These are phyloP conservation scores for Plumapathes pennacea DNA, from an alignment of 92 coral and sea anemone species.

Conservation along the genomic window DNA sequence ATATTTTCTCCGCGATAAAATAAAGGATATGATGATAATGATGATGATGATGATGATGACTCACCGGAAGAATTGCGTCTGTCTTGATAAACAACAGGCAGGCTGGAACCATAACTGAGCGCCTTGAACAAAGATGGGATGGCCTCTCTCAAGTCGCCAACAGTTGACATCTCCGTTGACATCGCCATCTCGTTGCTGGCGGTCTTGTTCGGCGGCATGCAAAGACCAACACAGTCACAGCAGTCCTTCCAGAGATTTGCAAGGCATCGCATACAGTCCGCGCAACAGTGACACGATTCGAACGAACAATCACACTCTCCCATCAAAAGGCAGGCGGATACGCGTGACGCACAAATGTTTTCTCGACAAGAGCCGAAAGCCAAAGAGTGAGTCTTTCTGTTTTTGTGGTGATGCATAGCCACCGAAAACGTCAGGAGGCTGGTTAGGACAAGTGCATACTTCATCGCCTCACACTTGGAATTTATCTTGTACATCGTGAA, in stretches of 20 bases:
- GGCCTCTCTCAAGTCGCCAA: conserved; percentile 46
- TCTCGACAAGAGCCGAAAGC: conserved; percentile 31
- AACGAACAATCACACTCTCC: conserved; percentile 36
- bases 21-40: no score
- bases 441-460: neutral
- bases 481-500: no score
- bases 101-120: conserved; percentile 44
- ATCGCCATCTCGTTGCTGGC: conserved; percentile 8
- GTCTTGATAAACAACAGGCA: conserved; percentile 49
- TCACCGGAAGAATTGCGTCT: no score
- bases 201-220: conserved; percentile 22
- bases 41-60: no score
- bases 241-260: conserved; percentile 64
- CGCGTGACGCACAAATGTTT: conserved; percentile 54
- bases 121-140: conserved; percentile 71
- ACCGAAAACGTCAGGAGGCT: neutral
- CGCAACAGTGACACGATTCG: conserved; percentile 46
- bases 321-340: conserved; percentile 56
- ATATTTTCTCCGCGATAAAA: no score
- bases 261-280: conserved; percentile 58
- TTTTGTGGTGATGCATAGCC: neutral
- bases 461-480: neutral
- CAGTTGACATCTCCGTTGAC: conserved; percentile 17
- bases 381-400: no score
- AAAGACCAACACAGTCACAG: conserved; percentile 68